These are phyloP conservation scores for Drusus annulatus DNA, from an alignment of 1,140 invertebrate genomes.

Conservation along the genomic window DNA sequence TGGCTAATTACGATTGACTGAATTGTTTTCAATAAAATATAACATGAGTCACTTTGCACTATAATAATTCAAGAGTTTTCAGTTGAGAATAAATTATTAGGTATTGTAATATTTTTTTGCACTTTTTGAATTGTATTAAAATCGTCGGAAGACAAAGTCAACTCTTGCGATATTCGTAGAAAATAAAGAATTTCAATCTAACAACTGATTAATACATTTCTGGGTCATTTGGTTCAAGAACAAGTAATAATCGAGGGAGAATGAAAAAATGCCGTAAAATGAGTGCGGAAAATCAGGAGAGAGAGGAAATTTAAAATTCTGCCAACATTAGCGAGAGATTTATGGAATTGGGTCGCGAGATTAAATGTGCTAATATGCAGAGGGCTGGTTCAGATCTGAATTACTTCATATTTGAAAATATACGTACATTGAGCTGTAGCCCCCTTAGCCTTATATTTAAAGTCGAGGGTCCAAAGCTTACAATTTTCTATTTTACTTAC, in stretches of 20 bases:
- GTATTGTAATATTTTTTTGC: too few species aligned
- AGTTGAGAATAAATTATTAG: too few species aligned
- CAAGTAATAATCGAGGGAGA: constrained; percentile 16
- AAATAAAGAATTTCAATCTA: constrained; percentile 7
- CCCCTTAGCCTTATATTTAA: too few species aligned
- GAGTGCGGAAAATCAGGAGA: neutral
- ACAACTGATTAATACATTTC: constrained; percentile 4
- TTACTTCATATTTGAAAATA: too few species aligned
- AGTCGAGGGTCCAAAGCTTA: too few species aligned
- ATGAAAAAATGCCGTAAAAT: neutral
- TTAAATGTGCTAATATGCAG: neutral
- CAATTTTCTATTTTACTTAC: too few species aligned
- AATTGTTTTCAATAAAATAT: too few species aligned
- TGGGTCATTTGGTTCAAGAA: neutral
- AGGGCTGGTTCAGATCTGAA: neutral
- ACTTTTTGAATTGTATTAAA: too few species aligned
- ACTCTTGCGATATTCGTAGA: neutral
- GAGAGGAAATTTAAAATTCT: constrained; percentile 13
- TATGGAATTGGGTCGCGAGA: constrained; percentile 4
- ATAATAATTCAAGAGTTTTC: neutral
- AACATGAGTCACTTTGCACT: neutral
- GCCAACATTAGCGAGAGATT: constrained; percentile 3
- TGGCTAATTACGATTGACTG: neutral
- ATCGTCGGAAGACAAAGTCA: neutral
- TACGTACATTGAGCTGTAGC: too few species aligned